phyloP scores from a whole-genome alignment of 2,888 invertebrate species.

The Noctua comes region DNA sequence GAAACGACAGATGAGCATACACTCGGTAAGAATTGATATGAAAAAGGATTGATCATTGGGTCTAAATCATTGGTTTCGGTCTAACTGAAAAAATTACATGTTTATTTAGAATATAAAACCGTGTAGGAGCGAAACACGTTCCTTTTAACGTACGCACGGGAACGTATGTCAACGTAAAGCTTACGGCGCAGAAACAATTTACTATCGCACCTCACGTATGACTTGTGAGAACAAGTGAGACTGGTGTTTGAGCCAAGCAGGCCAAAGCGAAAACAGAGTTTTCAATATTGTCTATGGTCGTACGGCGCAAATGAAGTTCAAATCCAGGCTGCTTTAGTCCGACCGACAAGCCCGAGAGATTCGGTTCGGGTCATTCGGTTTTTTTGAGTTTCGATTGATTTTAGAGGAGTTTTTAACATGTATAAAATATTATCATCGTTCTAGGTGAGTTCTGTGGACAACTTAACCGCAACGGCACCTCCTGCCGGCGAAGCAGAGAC shows the following conservation, averaged over 20 bases:
- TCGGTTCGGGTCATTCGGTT: not conserved
- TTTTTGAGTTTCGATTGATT: not conserved
- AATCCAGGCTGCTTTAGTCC: not conserved
- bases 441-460: conserved; percentile 90
- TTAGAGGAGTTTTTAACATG: not conserved
- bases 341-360: not conserved
- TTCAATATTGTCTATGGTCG: not conserved
- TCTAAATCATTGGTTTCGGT: no score
- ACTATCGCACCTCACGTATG: not conserved
- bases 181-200: no score
- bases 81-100: not conserved
- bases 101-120: not conserved
- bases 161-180: not conserved
- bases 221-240: not conserved
- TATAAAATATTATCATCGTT: not conserved
- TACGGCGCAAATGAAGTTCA: not conserved
- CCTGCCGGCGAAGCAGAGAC: conserved; percentile 90
- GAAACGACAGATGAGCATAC: conserved; percentile 87
- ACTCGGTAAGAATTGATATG: conserved; percentile 79
- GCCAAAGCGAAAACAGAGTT: not conserved
- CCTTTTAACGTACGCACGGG: not conserved
- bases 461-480: conserved; percentile 87
- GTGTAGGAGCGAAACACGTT: not conserved
- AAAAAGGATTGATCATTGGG: not conserved
- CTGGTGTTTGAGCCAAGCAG: not conserved